Base-by-base conservation (phyloP, 2,888 invertebrate species). In the Dilophus febrilis region DNA sequence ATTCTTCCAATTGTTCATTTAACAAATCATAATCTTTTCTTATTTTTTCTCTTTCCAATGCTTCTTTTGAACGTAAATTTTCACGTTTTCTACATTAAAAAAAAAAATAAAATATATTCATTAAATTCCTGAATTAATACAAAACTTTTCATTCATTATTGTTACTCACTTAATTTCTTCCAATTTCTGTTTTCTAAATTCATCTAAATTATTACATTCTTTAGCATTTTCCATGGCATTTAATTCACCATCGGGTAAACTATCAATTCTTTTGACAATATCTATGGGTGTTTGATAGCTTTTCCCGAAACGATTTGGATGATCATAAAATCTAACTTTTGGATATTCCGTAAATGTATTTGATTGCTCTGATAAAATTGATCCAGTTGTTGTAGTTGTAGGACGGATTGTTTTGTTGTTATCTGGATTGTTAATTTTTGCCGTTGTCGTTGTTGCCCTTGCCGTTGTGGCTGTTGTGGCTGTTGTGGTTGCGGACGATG, bases 261-360 rank as follows among this genome's bases (percentile, higher is more conserved):
- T 50, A 16, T 53, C 51, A 8, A 55, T 51, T 48, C 54, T 59
- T 38, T 65, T 63, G 1, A 62, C 54, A 19, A 49, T 40, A 5
- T 48, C 44, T 2, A 58, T 47, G 3, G 55, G 48, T 6, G 51
- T 55, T 12, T 55, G 45, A 42, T 61, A 61, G n/a, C 55, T 50
- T 28, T 58, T 59, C 3, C 50, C 37, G 48, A 60, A 66, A 46
- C 64, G 62, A 45, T 65, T 68, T 22, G 57, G 54, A 45, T 66
- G 64, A 50, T 70, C 67, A 45, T 65, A 68, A 47, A 60, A 64
- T 44, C 62, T 58, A 2, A 67, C 65, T 69, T 35, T 61, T 54
- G 13, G 52, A 53, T n/a, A 29, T 29, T 6, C 4, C 22, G 8
- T 22, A n/a, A n/a, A n/a, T n/a, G n/a, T n/a, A n/a, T n/a, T n/a